Conservation (phyloP, 2,797 vertebrate species). For the Eupleurogrammus muticus region DNA sequence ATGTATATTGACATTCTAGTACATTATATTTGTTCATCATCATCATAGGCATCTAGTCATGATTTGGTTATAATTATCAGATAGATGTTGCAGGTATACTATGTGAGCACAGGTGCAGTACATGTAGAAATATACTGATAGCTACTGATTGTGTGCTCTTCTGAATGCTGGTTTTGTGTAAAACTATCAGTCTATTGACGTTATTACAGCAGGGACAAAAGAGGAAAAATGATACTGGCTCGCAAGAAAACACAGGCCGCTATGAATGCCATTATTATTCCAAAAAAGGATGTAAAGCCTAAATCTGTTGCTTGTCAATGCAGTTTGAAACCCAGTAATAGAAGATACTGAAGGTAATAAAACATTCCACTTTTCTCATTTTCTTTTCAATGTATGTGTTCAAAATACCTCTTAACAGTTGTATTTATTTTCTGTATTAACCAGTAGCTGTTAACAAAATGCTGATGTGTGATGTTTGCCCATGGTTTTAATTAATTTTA, state of each 20-base stretch:
- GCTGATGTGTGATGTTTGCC: slow-evolving; percentile 81
- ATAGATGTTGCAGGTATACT: slow-evolving; percentile 74
- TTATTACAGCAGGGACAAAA: slow-evolving; percentile 58
- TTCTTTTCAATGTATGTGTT: slow-evolving; percentile 73
- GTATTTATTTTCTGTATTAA: slow-evolving; percentile 75
- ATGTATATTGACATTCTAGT: slow-evolving; percentile 71
- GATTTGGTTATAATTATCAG: slow-evolving; percentile 67
- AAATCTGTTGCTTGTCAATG: slow-evolving; percentile 72
- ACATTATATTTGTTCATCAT: slow-evolving; percentile 64
- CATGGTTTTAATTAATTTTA: slow-evolving; percentile 82
- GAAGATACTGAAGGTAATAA: slow-evolving; percentile 72
- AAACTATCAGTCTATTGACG: slow-evolving; percentile 40
- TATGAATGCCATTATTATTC: slow-evolving; percentile 44
- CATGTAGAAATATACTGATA: slow-evolving; percentile 68
- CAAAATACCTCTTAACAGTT: slow-evolving; percentile 78
- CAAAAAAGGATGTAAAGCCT: slow-evolving; percentile 48
- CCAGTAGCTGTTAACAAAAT: slow-evolving; percentile 75
- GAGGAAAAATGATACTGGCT: slow-evolving; percentile 37
- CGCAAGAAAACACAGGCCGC: slow-evolving; percentile 47
- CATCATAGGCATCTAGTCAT: slow-evolving; percentile 67
- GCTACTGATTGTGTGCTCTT: slow-evolving; percentile 71
- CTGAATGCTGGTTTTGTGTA: slow-evolving; percentile 67
- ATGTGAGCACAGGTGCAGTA: slow-evolving; percentile 69
- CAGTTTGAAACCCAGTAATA: slow-evolving; percentile 70
- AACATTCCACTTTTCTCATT: slow-evolving; percentile 81